Evolutionary conservation across 2,888 invertebrate species (phyloP), one percentile per base, ranked within the genome.

Genomic region (Torymus texanus): DNA sequence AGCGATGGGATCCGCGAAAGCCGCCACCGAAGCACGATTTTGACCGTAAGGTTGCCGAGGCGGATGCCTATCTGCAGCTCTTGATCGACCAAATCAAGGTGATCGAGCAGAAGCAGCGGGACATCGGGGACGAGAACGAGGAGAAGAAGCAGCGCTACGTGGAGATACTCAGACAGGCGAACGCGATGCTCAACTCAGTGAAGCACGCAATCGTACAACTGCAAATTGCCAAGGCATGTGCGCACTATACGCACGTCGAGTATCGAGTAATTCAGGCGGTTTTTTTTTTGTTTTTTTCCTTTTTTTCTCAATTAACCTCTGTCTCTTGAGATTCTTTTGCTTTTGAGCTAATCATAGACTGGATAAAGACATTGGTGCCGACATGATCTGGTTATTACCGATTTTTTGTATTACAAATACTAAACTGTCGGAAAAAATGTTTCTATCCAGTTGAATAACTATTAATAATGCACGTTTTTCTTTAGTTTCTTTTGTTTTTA

Each of bases 191-290:
- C 91, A 98, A 99, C 92, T 96, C 98, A 87, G 96, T 99, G 84
- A 99, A 99, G 92, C 98, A 99, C 93, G 97, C 98, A 87, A 99
- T 99, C 91, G 98, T 99, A 84, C 94, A 98, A 88, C 93, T 99
- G 85, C 98, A 99, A 94, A 98, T 98, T 90, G 97, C 98, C 85
- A 98, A 98, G 95, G 97, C 97, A 92, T 88, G 88, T 86, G 75
- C 50, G 51, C 65, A 73, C 16, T n/a, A 80, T 77, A 63, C 66
- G 24, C 75, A 75, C 50, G 66, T 55, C 63, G 79, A 56, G 55
- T 72, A 24, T 78, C 73, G 67, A 74, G 71, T 79, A 78, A 79
- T 78, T 67, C 68, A 55, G 59, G 41, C 13, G 41, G 61, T 59
- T 66, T 66, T 5, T 72, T 78, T 75, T 61, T 16, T 58, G 41